Percentiles rank a stretch among this genome's conserved stretches.
These are phyloP conservation scores for Clarias fuscus DNA, from an alignment of 2,797 vertebrate species.

Conservation along the genomic window DNA sequence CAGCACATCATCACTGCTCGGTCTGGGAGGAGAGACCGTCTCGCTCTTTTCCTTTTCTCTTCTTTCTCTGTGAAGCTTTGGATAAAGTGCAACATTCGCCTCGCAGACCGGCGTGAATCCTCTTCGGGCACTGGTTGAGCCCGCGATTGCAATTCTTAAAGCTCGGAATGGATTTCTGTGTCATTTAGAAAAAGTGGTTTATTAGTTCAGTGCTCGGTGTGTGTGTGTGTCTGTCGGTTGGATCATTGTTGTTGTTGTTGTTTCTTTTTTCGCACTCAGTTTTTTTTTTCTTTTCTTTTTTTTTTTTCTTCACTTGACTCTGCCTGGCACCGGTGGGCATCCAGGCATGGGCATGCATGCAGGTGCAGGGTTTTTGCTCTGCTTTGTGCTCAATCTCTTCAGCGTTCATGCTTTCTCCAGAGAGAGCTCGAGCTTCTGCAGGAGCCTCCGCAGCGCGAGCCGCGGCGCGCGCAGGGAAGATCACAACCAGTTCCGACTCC, in stretches of 20 bases:
- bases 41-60: not conserved
- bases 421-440: constrained; percentile 79
- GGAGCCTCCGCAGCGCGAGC: constrained; percentile 86
- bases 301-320: not conserved
- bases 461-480: constrained; percentile 87
- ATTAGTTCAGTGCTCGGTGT: not conserved
- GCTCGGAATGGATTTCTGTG: not conserved
- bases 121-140: not conserved
- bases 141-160: not conserved
- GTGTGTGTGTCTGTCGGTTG: not conserved
- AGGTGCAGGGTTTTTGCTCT: constrained; percentile 72
- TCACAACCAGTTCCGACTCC: constrained; percentile 90
- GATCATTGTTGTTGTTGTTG: not conserved
- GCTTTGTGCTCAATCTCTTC: constrained; percentile 73
- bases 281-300: not conserved
- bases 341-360: constrained; percentile 74
- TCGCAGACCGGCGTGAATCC: not conserved
- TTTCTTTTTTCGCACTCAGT: not conserved
- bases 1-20: not conserved
- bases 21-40: not conserved
- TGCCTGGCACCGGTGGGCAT: constrained; percentile 33
- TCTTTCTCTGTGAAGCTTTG: not conserved
- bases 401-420: constrained; percentile 80
- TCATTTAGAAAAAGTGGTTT: constrained; percentile 24
- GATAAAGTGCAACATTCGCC: not conserved